Evolutionary conservation across 2,797 vertebrate genomes (phyloP), one percentile per base, ranked within the genome.

Genomic region (Aratinga solstitialis): DNA sequence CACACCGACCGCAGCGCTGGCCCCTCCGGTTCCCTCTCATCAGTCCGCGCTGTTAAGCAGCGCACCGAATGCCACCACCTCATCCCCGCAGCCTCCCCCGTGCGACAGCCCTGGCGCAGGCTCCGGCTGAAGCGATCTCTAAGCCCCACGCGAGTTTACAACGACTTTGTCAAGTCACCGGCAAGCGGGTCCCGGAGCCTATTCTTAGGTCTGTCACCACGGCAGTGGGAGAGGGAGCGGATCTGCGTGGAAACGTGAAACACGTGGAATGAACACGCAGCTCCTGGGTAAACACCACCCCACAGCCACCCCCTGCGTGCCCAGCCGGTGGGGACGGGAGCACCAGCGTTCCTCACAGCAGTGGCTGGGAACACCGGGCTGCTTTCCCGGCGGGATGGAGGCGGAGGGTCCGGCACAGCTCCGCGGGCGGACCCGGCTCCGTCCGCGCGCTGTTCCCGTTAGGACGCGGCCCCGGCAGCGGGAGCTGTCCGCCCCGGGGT

Each of bases 401-500:
- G 40, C 5, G 24, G n/a, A 34, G 80, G 77, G 87, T 72, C 58
- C 66, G 51, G 43, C 47, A 0, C 18, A 13, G 82, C 34, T 34
- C 38, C 27, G 65, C 40, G 38, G 10, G 22, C 34, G 59, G 38
- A 54, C 78, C 5, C 61, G 50, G 71, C 36, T 23, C n/a, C 61
- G 24, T 4, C 4, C 0, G 47, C 23, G 2, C 29, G 15, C 4
- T 6, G 45, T 5, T 18, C 72, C 27, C 74, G 26, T 0, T 4
- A 3, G 83, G 24, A 65, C 20, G 73, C 73, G 62, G 68, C 20
- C 40, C 22, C 32, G 75, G 84, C 50, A 45, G 61, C 27, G n/a
- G 72, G 97, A 97, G 97, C 98, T 98, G 97, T 98, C 97, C 96
- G 47, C 38, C 54, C 84, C 73, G 50, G 40, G 75, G 97, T 97